phyloP scores from a whole-genome alignment of 2,888 invertebrate genomes.

The Drosophila fungiperda region DNA sequence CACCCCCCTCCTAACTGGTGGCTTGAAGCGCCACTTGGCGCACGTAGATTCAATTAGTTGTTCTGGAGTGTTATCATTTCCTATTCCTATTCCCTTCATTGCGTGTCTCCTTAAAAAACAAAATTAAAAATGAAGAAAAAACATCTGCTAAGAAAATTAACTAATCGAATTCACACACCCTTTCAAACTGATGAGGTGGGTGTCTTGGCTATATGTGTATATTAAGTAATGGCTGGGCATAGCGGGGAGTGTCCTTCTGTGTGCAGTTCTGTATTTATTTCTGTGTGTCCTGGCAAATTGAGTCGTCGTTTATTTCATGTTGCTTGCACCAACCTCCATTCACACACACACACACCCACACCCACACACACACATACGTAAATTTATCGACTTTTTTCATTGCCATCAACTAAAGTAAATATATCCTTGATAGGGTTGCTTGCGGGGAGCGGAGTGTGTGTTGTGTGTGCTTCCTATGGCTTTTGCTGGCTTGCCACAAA shows the following conservation, averaged over 20 bases:
- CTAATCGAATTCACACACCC: constrained; percentile 57
- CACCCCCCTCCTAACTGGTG: background rate
- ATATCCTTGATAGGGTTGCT: constrained; percentile 66
- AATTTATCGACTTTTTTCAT: constrained; percentile 54
- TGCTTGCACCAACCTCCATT: background rate
- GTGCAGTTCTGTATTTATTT: constrained; percentile 7
- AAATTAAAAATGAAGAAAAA: background rate
- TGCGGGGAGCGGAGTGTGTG: background rate
- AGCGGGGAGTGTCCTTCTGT: constrained; percentile 41
- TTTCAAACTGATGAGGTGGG: constrained; percentile 3
- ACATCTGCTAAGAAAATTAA: constrained; percentile 32
- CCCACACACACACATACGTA: constrained; percentile 7
- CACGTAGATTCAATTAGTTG: constrained; percentile 65
- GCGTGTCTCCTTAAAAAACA: constrained; percentile 23
- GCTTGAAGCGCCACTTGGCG: constrained; percentile 43
- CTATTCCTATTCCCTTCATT: constrained; percentile 50
- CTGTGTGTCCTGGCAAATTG: constrained; percentile 33
- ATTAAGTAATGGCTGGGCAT: constrained; percentile 45
- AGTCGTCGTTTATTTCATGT: constrained; percentile 44
- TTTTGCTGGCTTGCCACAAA: constrained; percentile 50
- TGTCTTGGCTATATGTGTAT: constrained; percentile 35
- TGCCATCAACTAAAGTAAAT: constrained; percentile 46
- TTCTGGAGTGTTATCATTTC: constrained; percentile 57
- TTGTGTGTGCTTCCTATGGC: constrained; percentile 29
- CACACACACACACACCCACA: constrained; percentile 4